Evolutionary conservation across 2,113 vertebrate species (phyloP).

Genomic region (Cebus imitator): DNA sequence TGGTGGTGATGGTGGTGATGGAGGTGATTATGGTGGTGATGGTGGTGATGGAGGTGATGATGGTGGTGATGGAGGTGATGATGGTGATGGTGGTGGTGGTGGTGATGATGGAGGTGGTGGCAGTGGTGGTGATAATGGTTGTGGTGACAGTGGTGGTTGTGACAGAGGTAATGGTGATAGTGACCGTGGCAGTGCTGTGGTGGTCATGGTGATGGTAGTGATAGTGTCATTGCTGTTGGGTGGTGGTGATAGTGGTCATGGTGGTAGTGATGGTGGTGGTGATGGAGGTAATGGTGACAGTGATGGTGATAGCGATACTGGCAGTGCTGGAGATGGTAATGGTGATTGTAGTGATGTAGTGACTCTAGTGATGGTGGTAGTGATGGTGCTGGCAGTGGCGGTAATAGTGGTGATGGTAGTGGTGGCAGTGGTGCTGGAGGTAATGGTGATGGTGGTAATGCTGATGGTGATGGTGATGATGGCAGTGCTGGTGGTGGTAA

Average conservation of each 20-base stretch:
- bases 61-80: accelerated
- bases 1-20: background rate
- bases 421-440: background rate
- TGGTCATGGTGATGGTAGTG: background rate
- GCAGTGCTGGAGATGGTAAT: background rate
- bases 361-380: too few species aligned
- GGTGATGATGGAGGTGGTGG: background rate
- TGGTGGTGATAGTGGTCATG: background rate
- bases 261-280: background rate
- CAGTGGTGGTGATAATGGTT: background rate
- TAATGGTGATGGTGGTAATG: accelerated
- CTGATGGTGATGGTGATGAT: background rate
- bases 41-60: background rate
- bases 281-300: accelerated
- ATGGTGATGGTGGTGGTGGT: accelerated
- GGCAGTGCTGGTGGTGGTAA: too few species aligned
- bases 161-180: background rate
- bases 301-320: too few species aligned
- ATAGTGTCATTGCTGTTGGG: too few species aligned
- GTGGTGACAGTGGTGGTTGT: background rate
- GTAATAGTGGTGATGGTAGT: background rate
- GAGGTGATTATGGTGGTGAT: accelerated
- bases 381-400: background rate
- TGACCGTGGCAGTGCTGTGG: background rate
- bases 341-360: background rate